Percentiles rank a stretch among this genome's conserved stretches.
These are phyloP conservation scores for Patella vulgata DNA, from an alignment of 1,140 invertebrate species.

Conservation along the genomic window DNA sequence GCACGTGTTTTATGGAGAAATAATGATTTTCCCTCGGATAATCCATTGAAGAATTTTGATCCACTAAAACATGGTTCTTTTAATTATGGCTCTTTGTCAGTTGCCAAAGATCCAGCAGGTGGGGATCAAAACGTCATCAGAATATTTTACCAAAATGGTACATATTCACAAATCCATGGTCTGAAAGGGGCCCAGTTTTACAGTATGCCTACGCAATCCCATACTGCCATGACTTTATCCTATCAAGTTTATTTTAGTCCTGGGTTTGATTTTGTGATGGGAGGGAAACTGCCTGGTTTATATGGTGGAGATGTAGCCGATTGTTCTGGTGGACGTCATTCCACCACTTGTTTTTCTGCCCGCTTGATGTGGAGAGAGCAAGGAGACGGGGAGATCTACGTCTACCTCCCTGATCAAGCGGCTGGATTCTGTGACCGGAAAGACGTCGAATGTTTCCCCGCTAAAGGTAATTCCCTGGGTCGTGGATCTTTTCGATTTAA, in stretches of 20 bases:
- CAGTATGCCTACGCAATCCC: slow-evolving; percentile 47
- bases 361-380: slow-evolving; percentile 29
- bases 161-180: slow-evolving; percentile 38
- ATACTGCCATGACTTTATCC: slow-evolving; percentile 7
- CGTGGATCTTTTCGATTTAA: slow-evolving; percentile 18
- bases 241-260: slow-evolving; percentile 6
- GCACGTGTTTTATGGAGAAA: no score
- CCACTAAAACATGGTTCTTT: slow-evolving; percentile 1
- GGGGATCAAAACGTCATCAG: slow-evolving; percentile 3
- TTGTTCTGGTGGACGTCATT: slow-evolving; percentile 25
- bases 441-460: slow-evolving; percentile 13
- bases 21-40: not conserved
- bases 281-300: slow-evolving; percentile 21
- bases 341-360: slow-evolving; percentile 24
- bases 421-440: slow-evolving; percentile 13
- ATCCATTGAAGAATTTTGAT: not conserved
- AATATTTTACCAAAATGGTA: slow-evolving; percentile 12
- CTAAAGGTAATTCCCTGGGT: slow-evolving; percentile 22
- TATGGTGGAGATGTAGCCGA: slow-evolving; percentile 20
- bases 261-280: slow-evolving; percentile 15
- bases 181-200: slow-evolving; percentile 50
- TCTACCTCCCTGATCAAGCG: slow-evolving; percentile 12
- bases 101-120: slow-evolving; percentile 9
- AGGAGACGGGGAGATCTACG: slow-evolving; percentile 21
- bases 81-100: slow-evolving; percentile 3